A percentile compares a stretch with the other conserved stretches of the same genome.
These are phyloP conservation scores for Dicentrarchus labrax DNA, from an alignment of 2,113 vertebrate species.

Conservation along the genomic window DNA sequence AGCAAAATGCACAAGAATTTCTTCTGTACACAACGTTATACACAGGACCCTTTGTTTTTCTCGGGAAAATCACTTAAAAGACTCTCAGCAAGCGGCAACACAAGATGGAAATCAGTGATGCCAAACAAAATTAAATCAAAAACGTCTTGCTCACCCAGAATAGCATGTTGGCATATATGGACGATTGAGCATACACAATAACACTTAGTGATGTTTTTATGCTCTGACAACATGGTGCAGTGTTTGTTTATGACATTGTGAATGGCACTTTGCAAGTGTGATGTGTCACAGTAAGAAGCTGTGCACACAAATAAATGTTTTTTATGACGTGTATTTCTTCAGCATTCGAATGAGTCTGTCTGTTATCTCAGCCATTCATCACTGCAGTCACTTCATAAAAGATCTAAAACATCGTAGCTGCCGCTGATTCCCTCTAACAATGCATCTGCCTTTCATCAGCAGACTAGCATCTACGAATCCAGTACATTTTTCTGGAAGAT, in stretches of 20 bases:
- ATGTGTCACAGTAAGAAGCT: conserved; percentile 12
- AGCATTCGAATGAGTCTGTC: neutral
- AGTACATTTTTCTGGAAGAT: neutral
- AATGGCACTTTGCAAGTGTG: conserved; percentile 4
- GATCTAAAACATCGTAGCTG: conserved; percentile 3
- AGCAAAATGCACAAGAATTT: neutral
- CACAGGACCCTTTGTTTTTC: neutral
- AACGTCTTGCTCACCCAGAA: neutral
- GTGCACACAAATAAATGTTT: conserved; percentile 14
- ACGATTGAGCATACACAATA: neutral
- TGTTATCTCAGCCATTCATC: neutral
- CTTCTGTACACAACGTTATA: neutral
- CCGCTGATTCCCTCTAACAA: neutral
- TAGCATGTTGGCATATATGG: neutral
- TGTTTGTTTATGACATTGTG: conserved; percentile 21
- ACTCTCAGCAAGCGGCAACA: neutral
- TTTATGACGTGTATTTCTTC: conserved; percentile 21
- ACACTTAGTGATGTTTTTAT: conserved; percentile 17
- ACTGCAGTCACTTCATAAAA: conserved; percentile 8
- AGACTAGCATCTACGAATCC: neutral
- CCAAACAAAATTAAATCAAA: neutral
- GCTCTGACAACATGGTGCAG: neutral
- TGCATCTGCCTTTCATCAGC: conserved; percentile 16
- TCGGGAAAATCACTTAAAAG: neutral
- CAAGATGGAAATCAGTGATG: conserved; percentile 1